Evolutionary conservation across 2,888 invertebrate species (phyloP).

Genomic region (Spodoptera exigua): DNA sequence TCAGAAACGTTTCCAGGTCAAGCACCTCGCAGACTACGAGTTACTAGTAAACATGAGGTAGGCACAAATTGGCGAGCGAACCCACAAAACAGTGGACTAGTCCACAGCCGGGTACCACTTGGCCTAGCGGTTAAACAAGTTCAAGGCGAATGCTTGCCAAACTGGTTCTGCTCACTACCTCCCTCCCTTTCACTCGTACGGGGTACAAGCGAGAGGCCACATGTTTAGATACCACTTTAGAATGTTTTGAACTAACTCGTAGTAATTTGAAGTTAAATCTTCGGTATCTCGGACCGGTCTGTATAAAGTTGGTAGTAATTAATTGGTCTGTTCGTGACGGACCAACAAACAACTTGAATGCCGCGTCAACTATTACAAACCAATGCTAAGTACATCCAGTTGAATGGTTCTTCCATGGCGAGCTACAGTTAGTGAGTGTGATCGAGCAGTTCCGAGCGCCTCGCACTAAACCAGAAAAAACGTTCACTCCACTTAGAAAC

Average conservation of each 20-base stretch:
- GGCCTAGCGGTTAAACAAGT: slow-evolving; percentile 70
- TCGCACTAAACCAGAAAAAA: not conserved
- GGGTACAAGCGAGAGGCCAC: slow-evolving; percentile 46
- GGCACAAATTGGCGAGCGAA: slow-evolving; percentile 42
- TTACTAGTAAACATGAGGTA: not conserved
- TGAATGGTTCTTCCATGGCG: not conserved
- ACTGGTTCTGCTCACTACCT: slow-evolving; percentile 61
- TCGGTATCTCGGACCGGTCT: slow-evolving; percentile 16
- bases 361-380: not conserved
- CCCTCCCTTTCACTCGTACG: slow-evolving; percentile 52
- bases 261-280: slow-evolving; percentile 48
- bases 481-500: no score
- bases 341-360: slow-evolving; percentile 12
- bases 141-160: slow-evolving; percentile 70
- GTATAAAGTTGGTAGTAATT: slow-evolving; percentile 15
- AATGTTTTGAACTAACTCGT: slow-evolving; percentile 48
- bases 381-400: not conserved
- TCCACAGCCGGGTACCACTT: slow-evolving; percentile 44
- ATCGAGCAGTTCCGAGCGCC: not conserved
- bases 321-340: slow-evolving; percentile 19
- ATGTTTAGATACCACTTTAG: slow-evolving; percentile 55
- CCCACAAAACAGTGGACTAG: slow-evolving; percentile 33
- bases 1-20: not conserved
- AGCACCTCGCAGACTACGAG: not conserved
- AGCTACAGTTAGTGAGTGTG: not conserved